Evolutionary conservation across 2,797 vertebrate genomes (phyloP).

Genomic region (Coregonus ussuriensis): DNA sequence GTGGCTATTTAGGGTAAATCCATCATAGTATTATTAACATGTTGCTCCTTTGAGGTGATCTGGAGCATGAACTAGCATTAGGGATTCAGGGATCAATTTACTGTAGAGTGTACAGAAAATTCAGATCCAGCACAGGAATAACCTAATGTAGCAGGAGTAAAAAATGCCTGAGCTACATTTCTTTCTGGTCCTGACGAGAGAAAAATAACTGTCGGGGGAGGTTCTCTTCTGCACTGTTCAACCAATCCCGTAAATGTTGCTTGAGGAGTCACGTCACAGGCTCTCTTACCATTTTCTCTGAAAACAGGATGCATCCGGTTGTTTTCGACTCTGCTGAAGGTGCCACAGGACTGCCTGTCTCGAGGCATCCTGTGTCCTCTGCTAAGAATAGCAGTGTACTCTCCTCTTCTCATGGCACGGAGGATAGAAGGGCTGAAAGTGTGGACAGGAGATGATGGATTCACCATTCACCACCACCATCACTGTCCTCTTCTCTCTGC

Average conservation of each 20-base stretch:
- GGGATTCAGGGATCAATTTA: background rate
- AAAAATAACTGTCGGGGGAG: no score
- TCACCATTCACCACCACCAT: background rate
- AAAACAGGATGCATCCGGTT: no score
- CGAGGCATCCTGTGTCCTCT: background rate
- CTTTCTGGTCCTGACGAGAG: no score
- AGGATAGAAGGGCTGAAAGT: background rate
- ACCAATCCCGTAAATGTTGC: no score
- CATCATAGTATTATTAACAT: constrained; percentile 4
- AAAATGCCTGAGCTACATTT: no score
- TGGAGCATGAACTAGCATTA: background rate
- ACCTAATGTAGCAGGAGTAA: no score
- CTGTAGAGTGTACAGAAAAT: background rate
- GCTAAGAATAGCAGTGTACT: background rate
- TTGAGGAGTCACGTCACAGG: no score
- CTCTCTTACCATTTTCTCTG: no score
- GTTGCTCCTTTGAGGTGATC: background rate
- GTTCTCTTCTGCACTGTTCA: no score
- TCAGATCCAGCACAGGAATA: background rate
- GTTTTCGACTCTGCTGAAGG: no score
- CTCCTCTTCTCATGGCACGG: background rate
- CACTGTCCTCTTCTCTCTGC: background rate
- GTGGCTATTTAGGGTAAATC: constrained; percentile 10
- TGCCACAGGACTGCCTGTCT: no score
- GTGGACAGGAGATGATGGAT: background rate